These are phyloP conservation scores for Formicarius rufipectus DNA, from an alignment of 2,113 vertebrate species.

Conservation along the genomic window DNA sequence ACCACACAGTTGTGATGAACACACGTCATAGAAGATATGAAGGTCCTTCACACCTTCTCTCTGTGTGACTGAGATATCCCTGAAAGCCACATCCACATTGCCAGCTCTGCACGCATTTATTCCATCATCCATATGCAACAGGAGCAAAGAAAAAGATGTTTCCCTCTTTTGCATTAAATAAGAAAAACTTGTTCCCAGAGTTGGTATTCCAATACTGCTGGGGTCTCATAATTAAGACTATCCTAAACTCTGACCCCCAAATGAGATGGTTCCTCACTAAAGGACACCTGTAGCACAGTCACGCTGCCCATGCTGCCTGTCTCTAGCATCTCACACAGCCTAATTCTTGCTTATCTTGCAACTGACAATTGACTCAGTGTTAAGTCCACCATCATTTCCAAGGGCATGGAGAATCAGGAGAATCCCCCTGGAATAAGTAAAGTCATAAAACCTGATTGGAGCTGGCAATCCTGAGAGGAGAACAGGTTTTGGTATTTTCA, in stretches of 20 bases:
- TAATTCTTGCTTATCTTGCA: background rate
- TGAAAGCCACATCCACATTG: background rate
- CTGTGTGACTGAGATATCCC: background rate
- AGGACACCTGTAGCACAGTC: background rate
- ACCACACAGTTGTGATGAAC: background rate
- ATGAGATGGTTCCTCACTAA: background rate
- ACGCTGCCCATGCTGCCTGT: background rate
- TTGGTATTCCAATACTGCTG: background rate
- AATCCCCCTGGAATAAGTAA: background rate
- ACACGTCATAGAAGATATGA: background rate
- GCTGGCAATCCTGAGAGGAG: background rate
- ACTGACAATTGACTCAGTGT: background rate
- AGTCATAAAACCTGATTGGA: background rate
- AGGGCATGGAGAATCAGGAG: background rate
- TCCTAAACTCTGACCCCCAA: background rate
- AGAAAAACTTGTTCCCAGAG: background rate
- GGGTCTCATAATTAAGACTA: background rate
- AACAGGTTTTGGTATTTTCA: constrained; percentile 6
- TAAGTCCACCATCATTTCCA: background rate
- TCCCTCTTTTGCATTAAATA: background rate
- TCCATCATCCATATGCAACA: rapidly evolving
- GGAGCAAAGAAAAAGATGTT: background rate
- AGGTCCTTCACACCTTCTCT: background rate
- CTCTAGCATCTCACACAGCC: background rate
- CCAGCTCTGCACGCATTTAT: background rate